phyloP scores from a whole-genome alignment of 2,113 vertebrate genomes.

The Sprattus sprattus region DNA sequence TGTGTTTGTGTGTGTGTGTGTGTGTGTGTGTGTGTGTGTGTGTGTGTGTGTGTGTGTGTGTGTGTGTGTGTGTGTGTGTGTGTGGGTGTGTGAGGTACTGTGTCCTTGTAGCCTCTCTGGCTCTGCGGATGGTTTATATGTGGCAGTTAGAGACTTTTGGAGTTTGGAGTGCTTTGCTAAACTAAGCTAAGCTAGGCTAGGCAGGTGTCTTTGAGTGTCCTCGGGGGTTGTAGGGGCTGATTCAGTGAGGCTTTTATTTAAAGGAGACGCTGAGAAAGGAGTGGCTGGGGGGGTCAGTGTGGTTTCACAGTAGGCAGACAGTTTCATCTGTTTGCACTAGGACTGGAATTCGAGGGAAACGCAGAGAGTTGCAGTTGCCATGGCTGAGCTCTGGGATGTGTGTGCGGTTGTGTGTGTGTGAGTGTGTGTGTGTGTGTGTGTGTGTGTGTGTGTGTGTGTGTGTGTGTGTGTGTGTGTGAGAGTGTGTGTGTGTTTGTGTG shows the following conservation, averaged over 20 bases:
- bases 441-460: background rate
- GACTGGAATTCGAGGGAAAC: background rate
- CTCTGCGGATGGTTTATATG: background rate
- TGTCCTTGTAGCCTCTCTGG: background rate
- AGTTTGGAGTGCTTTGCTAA: background rate
- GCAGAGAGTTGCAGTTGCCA: background rate
- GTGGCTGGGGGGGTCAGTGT: conserved; percentile 1
- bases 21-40: background rate
- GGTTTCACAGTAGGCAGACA: conserved; percentile 2
- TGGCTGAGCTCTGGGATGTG: background rate
- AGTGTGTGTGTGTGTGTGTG: background rate
- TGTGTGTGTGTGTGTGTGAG: background rate
- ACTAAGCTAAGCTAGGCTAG: background rate
- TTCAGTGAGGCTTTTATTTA: background rate
- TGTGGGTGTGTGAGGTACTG: conserved; percentile 25
- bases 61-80: background rate
- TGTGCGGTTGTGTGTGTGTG: too few species aligned
- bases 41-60: background rate
- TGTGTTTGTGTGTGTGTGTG: conserved; percentile 14
- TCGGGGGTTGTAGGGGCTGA: background rate
- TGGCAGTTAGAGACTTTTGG: too few species aligned
- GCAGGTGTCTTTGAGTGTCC: background rate
- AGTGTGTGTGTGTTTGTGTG: too few species aligned
- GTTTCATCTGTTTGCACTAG: background rate
- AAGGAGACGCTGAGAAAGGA: background rate